Evolutionary conservation across 1,140 invertebrate genomes (phyloP), one percentile per base, ranked within the genome.

Genomic region (Grapholita molesta): DNA sequence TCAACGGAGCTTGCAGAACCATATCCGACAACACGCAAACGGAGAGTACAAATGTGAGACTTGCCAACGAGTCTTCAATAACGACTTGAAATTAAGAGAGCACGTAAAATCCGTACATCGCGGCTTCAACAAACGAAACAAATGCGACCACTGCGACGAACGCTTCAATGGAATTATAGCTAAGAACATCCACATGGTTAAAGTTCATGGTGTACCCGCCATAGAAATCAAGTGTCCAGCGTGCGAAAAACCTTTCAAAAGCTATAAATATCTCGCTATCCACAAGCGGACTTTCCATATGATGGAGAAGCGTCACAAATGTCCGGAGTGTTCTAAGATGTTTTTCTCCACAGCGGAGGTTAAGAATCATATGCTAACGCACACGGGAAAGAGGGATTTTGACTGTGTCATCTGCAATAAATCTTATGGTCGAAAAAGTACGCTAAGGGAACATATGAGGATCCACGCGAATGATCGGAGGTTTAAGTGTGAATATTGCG

Each of bases 371-470:
- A 91, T 92, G 78, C 77, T 93, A 0, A 92, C 88, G 24, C 93
- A 94, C 69, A 93, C 92, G 1, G 92, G 92, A 2, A 78, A 92
- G 1, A 92, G 90, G 65, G 91, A 92, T 7, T 94, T 92, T 72
- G 78, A 83, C 67, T 94, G 94, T 79, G 84, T 88, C 4, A 77
- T 90, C 3, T 95, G 94, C 74, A 80, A 79, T 12, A 91, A 93
- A 71, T 76, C 80, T 0, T 93, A 82, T 28, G 83, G 78, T 8
- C 74, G 80, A 12, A 80, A 83, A 35, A 83, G 76, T 28, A 91
- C 91, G 7, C 73, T 94, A 88, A 97, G 95, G 42, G 94, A 97
- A 32, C 98, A 98, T 79, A 94, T 97, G 92, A 94, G 95, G 35
- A 95, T 95, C 24, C 96, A 97, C 76, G 89, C 90, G 0, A 92